These are phyloP conservation scores for Taurulus bubalis DNA, from an alignment of 2,113 vertebrate genomes.

Conservation along the genomic window DNA sequence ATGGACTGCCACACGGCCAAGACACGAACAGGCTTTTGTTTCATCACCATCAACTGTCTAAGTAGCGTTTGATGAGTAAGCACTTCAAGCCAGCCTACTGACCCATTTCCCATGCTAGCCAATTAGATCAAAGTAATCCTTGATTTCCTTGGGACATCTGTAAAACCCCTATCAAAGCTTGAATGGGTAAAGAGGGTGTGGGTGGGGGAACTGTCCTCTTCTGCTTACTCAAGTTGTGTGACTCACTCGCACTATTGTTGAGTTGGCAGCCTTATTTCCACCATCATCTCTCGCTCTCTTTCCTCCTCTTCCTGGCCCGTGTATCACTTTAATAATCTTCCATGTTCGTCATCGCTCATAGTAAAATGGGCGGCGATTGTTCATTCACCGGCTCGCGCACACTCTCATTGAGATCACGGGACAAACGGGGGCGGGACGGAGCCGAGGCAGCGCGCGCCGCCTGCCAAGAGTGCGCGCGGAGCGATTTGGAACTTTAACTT, in stretches of 20 bases:
- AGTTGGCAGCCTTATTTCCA: conserved; percentile 14
- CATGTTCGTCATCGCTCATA: conserved; percentile 61
- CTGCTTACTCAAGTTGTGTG: conserved; percentile 38
- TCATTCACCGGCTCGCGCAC: conserved; percentile 63
- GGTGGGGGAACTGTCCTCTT: background rate
- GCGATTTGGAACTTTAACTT: conserved; percentile 23
- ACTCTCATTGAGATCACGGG: conserved; percentile 60
- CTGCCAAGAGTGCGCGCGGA: background rate
- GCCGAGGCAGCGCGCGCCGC: conserved; percentile 37
- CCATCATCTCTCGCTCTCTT: background rate
- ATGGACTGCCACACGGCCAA: conserved; percentile 4
- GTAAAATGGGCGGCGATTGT: conserved; percentile 75
- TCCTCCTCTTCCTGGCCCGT: conserved; percentile 3
- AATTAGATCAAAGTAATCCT: conserved; percentile 31
- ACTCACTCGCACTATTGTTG: conserved; percentile 36
- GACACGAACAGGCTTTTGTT: conserved; percentile 7
- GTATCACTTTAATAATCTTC: conserved; percentile 60
- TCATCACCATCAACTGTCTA: conserved; percentile 17
- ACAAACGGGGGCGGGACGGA: conserved; percentile 62
- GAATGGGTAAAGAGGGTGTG: background rate
- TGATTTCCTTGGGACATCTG: background rate
- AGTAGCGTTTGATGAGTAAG: conserved; percentile 51
- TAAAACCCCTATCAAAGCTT: background rate
- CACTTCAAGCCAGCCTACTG: conserved; percentile 56
- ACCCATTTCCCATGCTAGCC: conserved; percentile 53